Evolutionary conservation across 2,797 vertebrate genomes (phyloP).

Genomic region (Cossypha caffra): DNA sequence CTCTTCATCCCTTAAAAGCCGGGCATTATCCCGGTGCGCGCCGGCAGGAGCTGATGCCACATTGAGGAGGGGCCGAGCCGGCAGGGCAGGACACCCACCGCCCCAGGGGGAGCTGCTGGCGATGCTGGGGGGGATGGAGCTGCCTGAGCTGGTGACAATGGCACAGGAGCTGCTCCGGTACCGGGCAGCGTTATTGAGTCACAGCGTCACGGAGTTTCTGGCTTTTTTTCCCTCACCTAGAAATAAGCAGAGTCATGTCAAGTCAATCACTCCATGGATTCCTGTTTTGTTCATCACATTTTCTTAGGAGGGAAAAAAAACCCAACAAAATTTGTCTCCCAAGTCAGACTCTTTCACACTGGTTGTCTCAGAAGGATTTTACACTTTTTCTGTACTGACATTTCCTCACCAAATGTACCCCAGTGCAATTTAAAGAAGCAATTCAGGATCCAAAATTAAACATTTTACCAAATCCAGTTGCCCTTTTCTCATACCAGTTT

Average conservation of each 20-base stretch:
- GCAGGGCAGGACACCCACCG: background rate
- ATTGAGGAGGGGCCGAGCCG: fast-evolving
- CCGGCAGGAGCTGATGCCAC: background rate
- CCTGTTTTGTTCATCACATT: background rate
- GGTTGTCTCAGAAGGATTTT: background rate
- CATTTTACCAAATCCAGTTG: background rate
- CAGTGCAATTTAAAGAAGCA: background rate
- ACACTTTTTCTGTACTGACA: background rate
- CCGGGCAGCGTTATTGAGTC: fast-evolving
- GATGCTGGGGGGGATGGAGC: background rate
- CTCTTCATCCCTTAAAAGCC: constrained; percentile 58
- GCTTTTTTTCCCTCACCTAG: background rate
- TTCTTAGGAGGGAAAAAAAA: background rate
- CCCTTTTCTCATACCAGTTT: background rate
- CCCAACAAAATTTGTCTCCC: fast-evolving
- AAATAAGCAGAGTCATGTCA: background rate
- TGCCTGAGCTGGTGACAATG: fast-evolving
- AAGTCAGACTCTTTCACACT: background rate
- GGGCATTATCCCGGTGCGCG: background rate
- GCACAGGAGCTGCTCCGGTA: background rate
- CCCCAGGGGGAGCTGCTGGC: background rate
- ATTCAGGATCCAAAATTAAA: background rate
- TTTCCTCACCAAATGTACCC: background rate
- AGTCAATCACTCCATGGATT: background rate
- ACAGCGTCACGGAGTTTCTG: background rate